Percentiles rank a stretch among this genome's conserved stretches.
phyloP scores from a whole-genome alignment of 2,113 vertebrate genomes.

The Blennius ocellaris region DNA sequence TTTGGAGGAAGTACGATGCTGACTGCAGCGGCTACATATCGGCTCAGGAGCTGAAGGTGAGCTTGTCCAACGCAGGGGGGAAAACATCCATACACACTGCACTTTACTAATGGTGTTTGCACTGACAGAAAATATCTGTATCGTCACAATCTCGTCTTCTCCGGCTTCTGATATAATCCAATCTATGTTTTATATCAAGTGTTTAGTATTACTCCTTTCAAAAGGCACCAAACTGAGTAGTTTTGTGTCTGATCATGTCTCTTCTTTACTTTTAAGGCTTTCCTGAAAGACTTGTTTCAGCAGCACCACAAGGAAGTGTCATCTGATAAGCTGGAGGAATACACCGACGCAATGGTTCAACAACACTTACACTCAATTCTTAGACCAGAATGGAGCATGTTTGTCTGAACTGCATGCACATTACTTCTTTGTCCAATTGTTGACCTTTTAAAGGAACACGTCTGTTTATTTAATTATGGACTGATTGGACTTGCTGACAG shows the following conservation, averaged over 20 bases:
- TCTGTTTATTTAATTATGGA: no score
- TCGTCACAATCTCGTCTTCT: not conserved
- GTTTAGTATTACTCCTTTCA: no score
- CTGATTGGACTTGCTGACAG: no score
- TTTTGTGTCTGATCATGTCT: conserved; percentile 13
- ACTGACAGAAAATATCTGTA: no score
- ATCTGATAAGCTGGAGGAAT: conserved; percentile 89
- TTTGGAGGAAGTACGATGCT: conserved; percentile 94
- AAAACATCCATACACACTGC: no score
- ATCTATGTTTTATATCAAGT: no score
- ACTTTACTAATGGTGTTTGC: no score
- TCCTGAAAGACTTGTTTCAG: conserved; percentile 90
- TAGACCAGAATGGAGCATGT: no score
- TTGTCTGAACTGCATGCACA: no score
- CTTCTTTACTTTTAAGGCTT: conserved; percentile 81
- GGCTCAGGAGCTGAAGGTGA: conserved; percentile 89
- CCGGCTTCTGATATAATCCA: not conserved
- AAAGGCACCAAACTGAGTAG: not conserved
- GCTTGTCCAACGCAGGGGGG: not conserved
- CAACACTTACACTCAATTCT: not conserved
- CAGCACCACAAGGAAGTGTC: conserved; percentile 87
- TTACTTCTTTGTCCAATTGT: no score
- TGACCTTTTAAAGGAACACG: no score
- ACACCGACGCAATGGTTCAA: conserved; percentile 92
- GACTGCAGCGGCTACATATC: conserved; percentile 98